A percentile compares a stretch with the other conserved stretches of the same genome.
These are phyloP conservation scores for Eupithecia tripunctaria DNA, from an alignment of 2,888 invertebrate species.

Conservation along the genomic window DNA sequence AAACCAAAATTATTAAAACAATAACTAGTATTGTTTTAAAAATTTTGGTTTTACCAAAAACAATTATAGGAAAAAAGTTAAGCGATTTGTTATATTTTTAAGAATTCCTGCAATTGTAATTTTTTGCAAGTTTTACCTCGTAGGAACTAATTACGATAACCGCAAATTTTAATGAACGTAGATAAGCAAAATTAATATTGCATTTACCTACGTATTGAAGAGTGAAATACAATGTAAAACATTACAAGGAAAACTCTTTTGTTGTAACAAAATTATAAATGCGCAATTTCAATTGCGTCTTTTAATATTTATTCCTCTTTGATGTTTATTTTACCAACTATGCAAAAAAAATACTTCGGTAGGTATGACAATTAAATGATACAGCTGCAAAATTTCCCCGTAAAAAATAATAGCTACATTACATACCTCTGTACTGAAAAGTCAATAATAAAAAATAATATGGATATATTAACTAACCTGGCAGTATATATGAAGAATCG, in stretches of 20 bases:
- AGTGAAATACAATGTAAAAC: not conserved
- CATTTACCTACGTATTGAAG: not conserved
- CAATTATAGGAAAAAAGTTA: not conserved
- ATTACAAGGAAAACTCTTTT: not conserved
- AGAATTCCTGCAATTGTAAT: not conserved
- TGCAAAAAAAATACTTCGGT: too few relatives aligned
- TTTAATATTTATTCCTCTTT: not conserved
- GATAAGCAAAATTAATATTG: constrained; percentile 19
- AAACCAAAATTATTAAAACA: not conserved
- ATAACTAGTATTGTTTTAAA: not conserved
- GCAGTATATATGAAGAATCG: constrained; percentile 68
- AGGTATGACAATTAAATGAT: too few relatives aligned
- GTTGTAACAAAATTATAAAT: not conserved
- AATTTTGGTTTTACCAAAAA: too few relatives aligned
- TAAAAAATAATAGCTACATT: too few relatives aligned
- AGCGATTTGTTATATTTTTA: not conserved
- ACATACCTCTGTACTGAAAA: not conserved
- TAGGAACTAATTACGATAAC: constrained; percentile 27
- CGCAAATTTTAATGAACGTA: constrained; percentile 32
- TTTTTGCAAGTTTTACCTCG: constrained; percentile 26
- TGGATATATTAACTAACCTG: constrained; percentile 65
- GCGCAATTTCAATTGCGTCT: not conserved
- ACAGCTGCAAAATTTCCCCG: too few relatives aligned
- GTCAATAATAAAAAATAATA: not conserved
- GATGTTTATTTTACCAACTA: not conserved